Evolutionary conservation across 2,888 invertebrate species (phyloP).

Genomic region (Drosophila mercatorum): DNA sequence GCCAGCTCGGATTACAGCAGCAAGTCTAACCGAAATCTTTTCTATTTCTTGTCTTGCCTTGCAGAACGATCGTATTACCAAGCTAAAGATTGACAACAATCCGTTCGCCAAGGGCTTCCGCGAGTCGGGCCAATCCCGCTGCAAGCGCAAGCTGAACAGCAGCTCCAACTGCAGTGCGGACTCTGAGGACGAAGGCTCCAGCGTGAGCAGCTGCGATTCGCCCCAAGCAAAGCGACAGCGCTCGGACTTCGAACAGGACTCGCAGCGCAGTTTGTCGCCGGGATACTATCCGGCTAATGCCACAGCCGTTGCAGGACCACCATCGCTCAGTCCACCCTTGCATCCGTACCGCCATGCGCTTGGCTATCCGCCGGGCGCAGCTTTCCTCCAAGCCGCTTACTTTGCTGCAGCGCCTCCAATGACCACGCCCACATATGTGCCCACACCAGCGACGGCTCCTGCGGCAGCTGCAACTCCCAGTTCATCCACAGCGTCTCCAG

Average conservation of each 20-base stretch:
- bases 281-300: constrained; percentile 44
- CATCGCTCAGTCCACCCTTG: constrained; percentile 2
- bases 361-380: constrained; percentile 35
- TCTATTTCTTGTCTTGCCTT: constrained; percentile 38
- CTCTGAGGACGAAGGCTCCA: constrained; percentile 80
- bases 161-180: constrained; percentile 66
- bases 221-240: constrained; percentile 79
- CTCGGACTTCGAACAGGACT: constrained; percentile 81
- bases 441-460: constrained; percentile 15
- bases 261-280: constrained; percentile 66
- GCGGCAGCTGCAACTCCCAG: constrained; percentile 8
- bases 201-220: constrained; percentile 75
- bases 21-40: constrained; percentile 26
- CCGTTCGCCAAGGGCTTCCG: constrained; percentile 98
- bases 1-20: constrained; percentile 50
- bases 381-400: constrained; percentile 64
- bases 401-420: constrained; percentile 59
- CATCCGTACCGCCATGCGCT: constrained; percentile 28
- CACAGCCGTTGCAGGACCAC: neutral
- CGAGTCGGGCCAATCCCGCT: constrained; percentile 91
- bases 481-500: neutral
- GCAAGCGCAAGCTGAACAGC: constrained; percentile 88
- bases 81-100: constrained; percentile 95
- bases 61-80: constrained; percentile 94
- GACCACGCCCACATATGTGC: constrained; percentile 23